phyloP scores from a whole-genome alignment of 2,797 vertebrate genomes.

The Hipposideros larvatus region DNA sequence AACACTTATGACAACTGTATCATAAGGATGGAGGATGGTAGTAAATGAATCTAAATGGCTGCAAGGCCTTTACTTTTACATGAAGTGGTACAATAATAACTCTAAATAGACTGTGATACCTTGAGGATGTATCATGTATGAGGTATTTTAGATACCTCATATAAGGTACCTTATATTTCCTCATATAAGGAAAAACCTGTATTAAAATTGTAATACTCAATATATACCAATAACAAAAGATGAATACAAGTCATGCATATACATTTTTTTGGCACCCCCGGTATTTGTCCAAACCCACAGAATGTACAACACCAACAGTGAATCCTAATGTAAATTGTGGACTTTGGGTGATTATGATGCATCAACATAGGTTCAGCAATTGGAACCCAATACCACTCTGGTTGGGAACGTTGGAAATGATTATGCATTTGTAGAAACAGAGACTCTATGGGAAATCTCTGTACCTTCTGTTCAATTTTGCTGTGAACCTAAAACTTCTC shows the following conservation, averaged over 20 bases:
- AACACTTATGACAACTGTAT: background rate
- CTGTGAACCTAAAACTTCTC: background rate
- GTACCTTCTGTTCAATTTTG: background rate
- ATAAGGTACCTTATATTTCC: too few relatives aligned
- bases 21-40: background rate
- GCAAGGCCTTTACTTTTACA: background rate
- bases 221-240: too few relatives aligned
- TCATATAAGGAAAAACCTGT: too few relatives aligned
- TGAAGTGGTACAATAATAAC: background rate
- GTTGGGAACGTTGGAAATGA: background rate
- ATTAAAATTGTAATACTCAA: too few relatives aligned
- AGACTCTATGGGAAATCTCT: background rate
- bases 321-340: background rate
- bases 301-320: background rate
- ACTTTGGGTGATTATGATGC: background rate
- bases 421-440: background rate
- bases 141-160: too few relatives aligned
- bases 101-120: background rate
- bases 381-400: background rate
- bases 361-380: background rate
- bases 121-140: background rate
- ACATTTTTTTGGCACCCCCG: too few relatives aligned
- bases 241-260: too few relatives aligned
- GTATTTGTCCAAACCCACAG: background rate
- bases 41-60: background rate